phyloP scores from a whole-genome alignment of 2,888 invertebrate species.

The Ametastegia equiseti region DNA sequence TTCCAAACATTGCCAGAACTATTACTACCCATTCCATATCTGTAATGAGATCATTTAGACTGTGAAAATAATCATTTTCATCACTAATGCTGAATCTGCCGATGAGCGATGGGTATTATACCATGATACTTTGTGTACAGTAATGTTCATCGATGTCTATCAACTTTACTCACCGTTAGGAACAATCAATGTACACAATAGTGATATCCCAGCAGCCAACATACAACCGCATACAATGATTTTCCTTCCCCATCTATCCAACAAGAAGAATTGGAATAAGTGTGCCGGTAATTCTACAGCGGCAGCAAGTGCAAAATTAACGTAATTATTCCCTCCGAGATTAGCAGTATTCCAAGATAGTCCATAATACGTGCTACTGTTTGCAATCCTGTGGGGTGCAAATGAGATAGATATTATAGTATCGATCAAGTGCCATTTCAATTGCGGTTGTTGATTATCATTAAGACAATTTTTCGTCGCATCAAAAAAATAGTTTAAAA shows the following conservation, averaged over 20 bases:
- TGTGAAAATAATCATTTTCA: neutral
- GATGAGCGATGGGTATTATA: neutral
- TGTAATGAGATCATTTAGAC: slow-evolving; percentile 63
- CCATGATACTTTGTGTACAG: neutral
- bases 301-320: slow-evolving; percentile 86
- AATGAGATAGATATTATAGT: slow-evolving; percentile 24
- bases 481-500: too few relatives aligned
- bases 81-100: neutral
- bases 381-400: slow-evolving; percentile 80
- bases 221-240: slow-evolving; percentile 84
- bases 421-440: neutral
- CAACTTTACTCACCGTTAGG: slow-evolving; percentile 76
- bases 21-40: slow-evolving; percentile 79
- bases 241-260: slow-evolving; percentile 85
- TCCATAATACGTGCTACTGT: slow-evolving; percentile 88
- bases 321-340: slow-evolving; percentile 83
- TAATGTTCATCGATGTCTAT: neutral
- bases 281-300: slow-evolving; percentile 88
- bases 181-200: slow-evolving; percentile 80
- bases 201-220: slow-evolving; percentile 80
- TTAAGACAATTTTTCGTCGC: too few relatives aligned
- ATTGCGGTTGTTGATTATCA: neutral
- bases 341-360: slow-evolving; percentile 86
- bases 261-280: slow-evolving; percentile 80
- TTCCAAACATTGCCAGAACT: slow-evolving; percentile 83